Percentiles rank a stretch among this genome's conserved stretches.
Conservation (phyloP, 2,888 invertebrate genomes). For the Shargacucullia verbasci region DNA sequence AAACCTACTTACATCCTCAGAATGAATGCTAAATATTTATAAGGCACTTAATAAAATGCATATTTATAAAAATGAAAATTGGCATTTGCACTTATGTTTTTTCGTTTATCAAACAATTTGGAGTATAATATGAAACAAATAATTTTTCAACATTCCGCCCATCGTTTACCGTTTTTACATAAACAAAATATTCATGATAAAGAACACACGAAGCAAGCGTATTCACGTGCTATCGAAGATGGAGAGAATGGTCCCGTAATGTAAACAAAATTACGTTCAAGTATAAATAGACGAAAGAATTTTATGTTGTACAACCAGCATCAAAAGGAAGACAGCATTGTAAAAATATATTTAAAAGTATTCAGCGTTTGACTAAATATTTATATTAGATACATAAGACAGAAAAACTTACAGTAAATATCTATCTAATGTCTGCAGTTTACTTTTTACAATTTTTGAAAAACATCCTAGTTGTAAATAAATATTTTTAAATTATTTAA, state of each 20-base stretch:
- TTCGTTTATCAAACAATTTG: not conserved
- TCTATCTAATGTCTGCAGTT: too few relatives aligned
- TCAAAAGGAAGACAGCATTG: too few relatives aligned
- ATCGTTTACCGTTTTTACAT: slow-evolving; percentile 33
- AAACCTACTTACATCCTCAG: not conserved
- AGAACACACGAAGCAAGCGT: slow-evolving; percentile 32
- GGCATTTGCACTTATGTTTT: slow-evolving; percentile 1
- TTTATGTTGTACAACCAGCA: too few relatives aligned
- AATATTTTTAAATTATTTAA: too few relatives aligned
- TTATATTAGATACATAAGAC: too few relatives aligned
- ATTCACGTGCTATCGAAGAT: slow-evolving; percentile 31
- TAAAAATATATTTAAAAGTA: too few relatives aligned
- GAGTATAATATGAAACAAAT: slow-evolving; percentile 22
- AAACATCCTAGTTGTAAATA: too few relatives aligned
- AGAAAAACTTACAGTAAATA: too few relatives aligned
- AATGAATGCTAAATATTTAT: slow-evolving; percentile 14
- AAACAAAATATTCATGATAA: slow-evolving; percentile 48
- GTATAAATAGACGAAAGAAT: too few relatives aligned
- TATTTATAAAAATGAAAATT: slow-evolving; percentile 7
- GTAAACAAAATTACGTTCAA: slow-evolving; percentile 21
- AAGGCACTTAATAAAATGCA: slow-evolving; percentile 11
- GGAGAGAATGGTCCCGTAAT: slow-evolving; percentile 36
- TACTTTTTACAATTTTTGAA: too few relatives aligned
- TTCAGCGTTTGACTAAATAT: too few relatives aligned
- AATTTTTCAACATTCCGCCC: slow-evolving; percentile 35